phyloP scores from a whole-genome alignment of 2,888 invertebrate species.

The Melolontha melolontha region DNA sequence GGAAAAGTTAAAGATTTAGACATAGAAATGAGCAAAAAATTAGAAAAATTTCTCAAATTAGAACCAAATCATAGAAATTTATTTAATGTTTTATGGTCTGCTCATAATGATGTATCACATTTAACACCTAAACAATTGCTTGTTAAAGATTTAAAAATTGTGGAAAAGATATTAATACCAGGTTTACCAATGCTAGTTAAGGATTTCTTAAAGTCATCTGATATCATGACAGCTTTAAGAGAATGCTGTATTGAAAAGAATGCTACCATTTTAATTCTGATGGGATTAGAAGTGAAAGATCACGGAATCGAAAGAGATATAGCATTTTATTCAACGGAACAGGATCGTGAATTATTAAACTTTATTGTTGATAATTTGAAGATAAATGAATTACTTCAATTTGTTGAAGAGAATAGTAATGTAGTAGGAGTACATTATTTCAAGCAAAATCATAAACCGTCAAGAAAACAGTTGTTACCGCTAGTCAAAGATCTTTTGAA shows the following conservation, averaged over 20 bases:
- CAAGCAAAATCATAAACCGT: conserved; percentile 71
- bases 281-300: conserved; percentile 72
- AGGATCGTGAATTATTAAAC: conserved; percentile 59
- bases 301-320: conserved; percentile 70
- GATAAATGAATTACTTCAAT: conserved; percentile 50
- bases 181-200: conserved; percentile 75
- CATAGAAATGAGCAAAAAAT: conserved; percentile 67
- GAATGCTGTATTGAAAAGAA: conserved; percentile 66
- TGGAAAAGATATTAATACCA: conserved; percentile 68
- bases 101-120: conserved; percentile 75
- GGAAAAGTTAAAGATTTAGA: conserved; percentile 78
- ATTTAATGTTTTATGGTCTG: conserved; percentile 70
- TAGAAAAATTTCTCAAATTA: conserved; percentile 70
- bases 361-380: conserved; percentile 60
- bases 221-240: conserved; percentile 66
- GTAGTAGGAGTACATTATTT: conserved; percentile 68
- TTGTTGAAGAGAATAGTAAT: conserved; percentile 60
- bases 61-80: conserved; percentile 62
- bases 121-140: conserved; percentile 78
- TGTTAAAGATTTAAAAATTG: conserved; percentile 80
- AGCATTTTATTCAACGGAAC: conserved; percentile 66
- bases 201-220: conserved; percentile 68
- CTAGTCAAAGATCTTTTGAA: conserved; percentile 65
- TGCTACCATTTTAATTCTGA: conserved; percentile 68
- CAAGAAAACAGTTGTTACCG: conserved; percentile 79